These are phyloP conservation scores for Aeoliscus strigatus DNA, from an alignment of 2,797 vertebrate species.

Conservation along the genomic window DNA sequence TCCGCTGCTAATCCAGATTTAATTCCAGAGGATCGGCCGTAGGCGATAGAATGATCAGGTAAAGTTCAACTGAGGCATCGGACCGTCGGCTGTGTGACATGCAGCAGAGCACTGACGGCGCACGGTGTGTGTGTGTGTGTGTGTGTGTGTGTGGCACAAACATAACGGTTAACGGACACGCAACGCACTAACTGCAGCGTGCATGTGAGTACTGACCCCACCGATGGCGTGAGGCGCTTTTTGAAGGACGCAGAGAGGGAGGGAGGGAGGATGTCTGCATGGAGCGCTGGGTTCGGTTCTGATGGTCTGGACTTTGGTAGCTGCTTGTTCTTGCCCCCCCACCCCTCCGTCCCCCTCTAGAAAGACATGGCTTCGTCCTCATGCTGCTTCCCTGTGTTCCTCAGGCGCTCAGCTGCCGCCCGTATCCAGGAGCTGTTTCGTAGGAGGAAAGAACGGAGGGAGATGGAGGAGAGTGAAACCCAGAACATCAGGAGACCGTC, in stretches of 20 bases:
- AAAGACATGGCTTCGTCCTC: background rate
- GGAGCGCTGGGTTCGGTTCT: constrained; percentile 8
- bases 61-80: constrained; percentile 70
- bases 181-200: constrained; percentile 30
- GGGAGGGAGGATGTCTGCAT: constrained; percentile 25
- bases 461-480: constrained; percentile 95
- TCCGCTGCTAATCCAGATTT: constrained; percentile 80
- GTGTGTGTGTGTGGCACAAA: constrained; percentile 16
- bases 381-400: constrained; percentile 1
- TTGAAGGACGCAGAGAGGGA: background rate
- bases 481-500: constrained; percentile 90
- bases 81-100: constrained; percentile 52
- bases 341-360: too few relatives aligned
- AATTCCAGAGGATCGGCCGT: constrained; percentile 96
- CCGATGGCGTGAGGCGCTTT: constrained; percentile 20
- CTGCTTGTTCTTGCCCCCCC: too few relatives aligned
- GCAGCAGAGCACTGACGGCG: constrained; percentile 29
- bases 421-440: constrained; percentile 98
- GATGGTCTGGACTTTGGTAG: constrained; percentile 7
- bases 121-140: constrained; percentile 11
- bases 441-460: constrained; percentile 92
- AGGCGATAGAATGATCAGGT: constrained; percentile 99
- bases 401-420: constrained; percentile 91
- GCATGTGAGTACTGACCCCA: constrained; percentile 53
- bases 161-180: constrained; percentile 31